Evolutionary conservation across 2,888 invertebrate genomes (phyloP), one percentile per base, ranked within the genome.

Genomic region (Xylota sylvarum): DNA sequence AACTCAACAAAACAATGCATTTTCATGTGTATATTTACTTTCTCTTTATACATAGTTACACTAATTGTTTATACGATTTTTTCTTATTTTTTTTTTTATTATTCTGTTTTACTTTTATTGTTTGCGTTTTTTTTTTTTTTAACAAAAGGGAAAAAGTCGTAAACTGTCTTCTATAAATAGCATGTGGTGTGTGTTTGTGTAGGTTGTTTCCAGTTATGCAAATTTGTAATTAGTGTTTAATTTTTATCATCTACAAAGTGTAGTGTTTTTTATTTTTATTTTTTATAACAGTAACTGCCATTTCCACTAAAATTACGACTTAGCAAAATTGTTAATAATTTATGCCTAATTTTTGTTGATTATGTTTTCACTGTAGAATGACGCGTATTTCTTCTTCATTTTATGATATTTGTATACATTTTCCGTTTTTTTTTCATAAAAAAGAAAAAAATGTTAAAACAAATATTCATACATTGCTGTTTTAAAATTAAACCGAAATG

Each of bases 321-420:
- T 85, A 87, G 88, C 88, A 84, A 85, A 87, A 87, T 88, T 88
- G 76, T 87, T 79, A 70, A 79, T 82, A 77, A 82, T 70, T 86
- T 88, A 79, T 81, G 81, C 85, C 85, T 88, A 78, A 82, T 85
- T 70, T 76, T 85, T 85, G 73, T 85, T 85, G 76, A 77, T 88
- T 85, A 82, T 82, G 67, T 82, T 82, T 83, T 74, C 76, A 70
- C 79, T 87, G 86, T 79, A 86, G 85, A 80, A 85, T 88, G 84
- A 76, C 83, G 76, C 74, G 62, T 78, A 43, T 73, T 58, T 48
- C 55, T 69, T 67, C 64, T 87, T 79, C 52, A 62, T 83, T 73
- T 79, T 70, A 70, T 81, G 84, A 86, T 86, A 82, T 86, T 82
- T 86, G 86, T 74, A 86, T 86, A 82, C 73, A 78, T 60, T 73